These are phyloP conservation scores for Tachuris rubrigastra DNA, from an alignment of 2,113 vertebrate genomes.

Conservation along the genomic window DNA sequence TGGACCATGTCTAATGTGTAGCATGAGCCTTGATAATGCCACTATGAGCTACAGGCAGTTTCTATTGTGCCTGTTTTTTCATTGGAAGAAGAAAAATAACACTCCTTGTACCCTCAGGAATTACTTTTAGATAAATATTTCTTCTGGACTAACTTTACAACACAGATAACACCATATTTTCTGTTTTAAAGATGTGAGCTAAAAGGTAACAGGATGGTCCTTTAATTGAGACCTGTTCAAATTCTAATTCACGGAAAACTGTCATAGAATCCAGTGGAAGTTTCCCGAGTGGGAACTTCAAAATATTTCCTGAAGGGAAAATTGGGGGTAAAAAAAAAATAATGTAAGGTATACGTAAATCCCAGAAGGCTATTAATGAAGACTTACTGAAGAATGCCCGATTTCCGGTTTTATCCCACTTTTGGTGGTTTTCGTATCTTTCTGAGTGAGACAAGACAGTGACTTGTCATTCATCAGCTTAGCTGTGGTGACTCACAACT, in stretches of 20 bases:
- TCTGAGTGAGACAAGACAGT: background rate
- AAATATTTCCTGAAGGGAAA: background rate
- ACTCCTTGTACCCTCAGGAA: background rate
- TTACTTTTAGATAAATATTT: background rate
- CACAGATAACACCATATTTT: background rate
- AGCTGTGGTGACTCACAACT: background rate
- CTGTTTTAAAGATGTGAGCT: background rate
- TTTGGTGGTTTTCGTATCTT: background rate
- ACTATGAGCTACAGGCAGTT: background rate
- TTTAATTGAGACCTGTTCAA: background rate
- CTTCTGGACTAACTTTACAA: background rate
- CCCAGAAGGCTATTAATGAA: background rate
- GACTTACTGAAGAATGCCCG: background rate
- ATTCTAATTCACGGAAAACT: background rate
- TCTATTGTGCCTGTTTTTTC: background rate
- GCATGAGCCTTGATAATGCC: background rate
- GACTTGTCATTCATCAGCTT: background rate
- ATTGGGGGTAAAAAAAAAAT: background rate
- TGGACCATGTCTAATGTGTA: constrained; percentile 40
- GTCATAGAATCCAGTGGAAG: background rate
- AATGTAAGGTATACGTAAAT: background rate
- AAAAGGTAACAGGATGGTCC: background rate
- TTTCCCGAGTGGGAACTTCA: background rate
- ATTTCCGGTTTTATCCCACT: background rate
- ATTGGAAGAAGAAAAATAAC: background rate